Evolutionary conservation across 2,113 vertebrate genomes (phyloP).

Genomic region (Hippolais icterina): DNA sequence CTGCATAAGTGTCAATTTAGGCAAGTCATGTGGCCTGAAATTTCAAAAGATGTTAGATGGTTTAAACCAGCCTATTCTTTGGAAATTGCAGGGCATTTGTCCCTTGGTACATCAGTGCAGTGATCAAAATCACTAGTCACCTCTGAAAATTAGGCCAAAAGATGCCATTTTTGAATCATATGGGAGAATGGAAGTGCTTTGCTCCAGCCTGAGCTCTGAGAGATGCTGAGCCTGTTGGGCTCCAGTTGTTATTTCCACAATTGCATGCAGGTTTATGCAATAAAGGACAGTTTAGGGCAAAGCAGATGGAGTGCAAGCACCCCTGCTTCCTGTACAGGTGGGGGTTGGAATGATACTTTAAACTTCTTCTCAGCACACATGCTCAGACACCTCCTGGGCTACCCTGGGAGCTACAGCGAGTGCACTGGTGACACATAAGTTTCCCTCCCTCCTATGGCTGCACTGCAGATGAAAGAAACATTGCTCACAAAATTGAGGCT

Average conservation of each 20-base stretch:
- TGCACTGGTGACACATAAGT: background rate
- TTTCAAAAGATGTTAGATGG: slow-evolving; percentile 28
- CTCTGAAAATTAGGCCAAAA: slow-evolving; percentile 15
- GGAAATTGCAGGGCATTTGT: slow-evolving; percentile 16
- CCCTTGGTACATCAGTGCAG: background rate
- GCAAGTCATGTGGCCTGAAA: slow-evolving; percentile 29
- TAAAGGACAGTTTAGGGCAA: background rate
- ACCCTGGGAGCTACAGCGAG: fast-evolving
- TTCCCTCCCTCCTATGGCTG: background rate
- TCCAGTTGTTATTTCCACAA: background rate
- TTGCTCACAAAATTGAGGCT: background rate
- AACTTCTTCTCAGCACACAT: background rate
- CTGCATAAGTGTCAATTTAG: slow-evolving; percentile 58
- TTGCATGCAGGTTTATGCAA: background rate
- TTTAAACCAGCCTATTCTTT: slow-evolving; percentile 33
- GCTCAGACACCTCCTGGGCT: background rate
- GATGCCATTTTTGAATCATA: background rate
- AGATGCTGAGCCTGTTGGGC: background rate
- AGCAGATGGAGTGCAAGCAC: background rate
- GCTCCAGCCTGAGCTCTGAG: background rate
- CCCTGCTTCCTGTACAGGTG: background rate
- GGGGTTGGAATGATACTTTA: background rate
- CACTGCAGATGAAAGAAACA: background rate
- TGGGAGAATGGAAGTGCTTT: background rate
- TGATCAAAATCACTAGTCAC: background rate